Conservation (phyloP, 2,888 invertebrate genomes). For the Tetheella fluctuosa region DNA sequence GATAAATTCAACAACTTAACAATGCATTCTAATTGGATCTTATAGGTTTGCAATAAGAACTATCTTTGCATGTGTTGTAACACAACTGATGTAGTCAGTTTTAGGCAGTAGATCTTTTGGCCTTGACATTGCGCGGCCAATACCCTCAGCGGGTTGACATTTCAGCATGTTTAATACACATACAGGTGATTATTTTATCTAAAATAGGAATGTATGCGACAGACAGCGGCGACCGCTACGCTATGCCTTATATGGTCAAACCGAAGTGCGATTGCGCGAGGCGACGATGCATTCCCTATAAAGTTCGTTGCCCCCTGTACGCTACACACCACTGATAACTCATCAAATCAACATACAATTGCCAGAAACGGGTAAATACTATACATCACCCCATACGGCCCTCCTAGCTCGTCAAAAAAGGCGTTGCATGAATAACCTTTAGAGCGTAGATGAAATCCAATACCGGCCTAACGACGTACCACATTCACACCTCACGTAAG, state of each 20-base stretch:
- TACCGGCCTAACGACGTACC: conserved; percentile 58
- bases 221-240: conserved; percentile 61
- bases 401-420: conserved; percentile 71
- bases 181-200: conserved; percentile 50
- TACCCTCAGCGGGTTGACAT: conserved; percentile 49
- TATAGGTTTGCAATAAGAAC: conserved; percentile 32
- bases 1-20: not conserved
- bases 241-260: conserved; percentile 82
- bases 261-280: conserved; percentile 74
- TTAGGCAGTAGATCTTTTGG: conserved; percentile 43
- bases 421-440: conserved; percentile 76
- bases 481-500: conserved; percentile 40
- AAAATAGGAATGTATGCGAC: conserved; percentile 69
- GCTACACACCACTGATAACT: conserved; percentile 55
- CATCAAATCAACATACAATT: conserved; percentile 31
- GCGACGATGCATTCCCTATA: conserved; percentile 65
- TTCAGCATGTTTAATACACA: conserved; percentile 37
- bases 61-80: conserved; percentile 26
- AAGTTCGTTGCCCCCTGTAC: conserved; percentile 76
- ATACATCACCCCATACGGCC: conserved; percentile 34
- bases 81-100: conserved; percentile 33
- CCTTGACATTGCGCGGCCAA: conserved; percentile 72
- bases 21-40: conserved; percentile 27
- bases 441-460: conserved; percentile 78
- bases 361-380: conserved; percentile 33